These are phyloP conservation scores for Arge pagana DNA, from an alignment of 2,888 invertebrate genomes.

Conservation along the genomic window DNA sequence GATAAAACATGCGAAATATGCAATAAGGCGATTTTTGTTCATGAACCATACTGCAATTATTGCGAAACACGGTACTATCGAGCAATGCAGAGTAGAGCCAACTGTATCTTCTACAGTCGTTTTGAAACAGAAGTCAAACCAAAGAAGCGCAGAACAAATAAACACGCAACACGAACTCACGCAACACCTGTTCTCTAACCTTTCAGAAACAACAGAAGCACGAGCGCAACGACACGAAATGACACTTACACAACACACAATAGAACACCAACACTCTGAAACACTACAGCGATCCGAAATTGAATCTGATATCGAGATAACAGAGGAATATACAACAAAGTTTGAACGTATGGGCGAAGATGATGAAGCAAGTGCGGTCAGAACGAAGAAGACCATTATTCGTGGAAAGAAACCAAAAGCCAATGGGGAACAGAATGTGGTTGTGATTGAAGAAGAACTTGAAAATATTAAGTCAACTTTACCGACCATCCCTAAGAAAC, in stretches of 20 bases:
- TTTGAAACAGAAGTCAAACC: conserved; percentile 42
- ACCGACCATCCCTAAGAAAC: conserved; percentile 49
- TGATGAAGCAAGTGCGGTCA: conserved; percentile 48
- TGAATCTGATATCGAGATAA: conserved; percentile 51
- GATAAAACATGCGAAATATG: too few species aligned
- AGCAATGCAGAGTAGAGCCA: not conserved
- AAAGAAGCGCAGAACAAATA: conserved; percentile 31
- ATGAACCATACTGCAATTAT: not conserved
- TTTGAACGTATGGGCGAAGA: conserved; percentile 47
- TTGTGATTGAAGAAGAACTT: conserved; percentile 54
- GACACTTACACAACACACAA: conserved; percentile 47
- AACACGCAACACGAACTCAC: conserved; percentile 40
- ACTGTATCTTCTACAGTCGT: too few species aligned
- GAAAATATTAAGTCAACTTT: conserved; percentile 45
- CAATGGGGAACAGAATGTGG: conserved; percentile 42
- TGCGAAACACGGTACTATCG: not conserved
- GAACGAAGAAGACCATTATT: conserved; percentile 51
- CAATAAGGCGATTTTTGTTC: not conserved
- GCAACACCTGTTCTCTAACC: conserved; percentile 49
- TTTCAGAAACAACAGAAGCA: conserved; percentile 57
- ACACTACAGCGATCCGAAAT: conserved; percentile 40
- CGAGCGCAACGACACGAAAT: conserved; percentile 47
- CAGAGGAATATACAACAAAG: conserved; percentile 53
- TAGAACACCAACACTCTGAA: conserved; percentile 45
- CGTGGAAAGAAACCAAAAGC: conserved; percentile 41